A percentile compares a stretch with the other conserved stretches of the same genome.
phyloP scores from a whole-genome alignment of 2,113 vertebrate genomes.

The Camelus bactrianus region DNA sequence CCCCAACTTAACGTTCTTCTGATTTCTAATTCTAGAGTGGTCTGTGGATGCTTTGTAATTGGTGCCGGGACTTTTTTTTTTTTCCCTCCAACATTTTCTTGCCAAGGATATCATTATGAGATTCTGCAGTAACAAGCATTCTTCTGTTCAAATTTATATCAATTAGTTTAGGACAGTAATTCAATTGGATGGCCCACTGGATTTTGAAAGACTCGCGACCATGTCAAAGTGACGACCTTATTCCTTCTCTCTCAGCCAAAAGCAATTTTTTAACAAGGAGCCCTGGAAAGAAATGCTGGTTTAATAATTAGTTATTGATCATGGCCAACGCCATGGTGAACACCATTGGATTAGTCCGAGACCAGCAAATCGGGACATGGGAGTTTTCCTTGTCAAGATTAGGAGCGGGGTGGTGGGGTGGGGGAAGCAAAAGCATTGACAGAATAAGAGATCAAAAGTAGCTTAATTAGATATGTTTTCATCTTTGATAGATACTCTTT shows the following conservation, averaged over 20 bases:
- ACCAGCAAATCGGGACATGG: constrained; percentile 92
- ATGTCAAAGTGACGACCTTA: constrained; percentile 92
- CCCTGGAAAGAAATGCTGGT: constrained; percentile 94
- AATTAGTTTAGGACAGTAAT: constrained; percentile 96
- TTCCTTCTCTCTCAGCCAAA: constrained; percentile 89
- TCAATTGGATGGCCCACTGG: constrained; percentile 93
- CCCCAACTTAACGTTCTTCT: constrained; percentile 59
- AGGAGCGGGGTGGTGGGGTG: background rate
- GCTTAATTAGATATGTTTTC: constrained; percentile 27
- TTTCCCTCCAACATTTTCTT: constrained; percentile 86
- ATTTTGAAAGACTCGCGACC: constrained; percentile 92
- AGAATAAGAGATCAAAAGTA: constrained; percentile 17
- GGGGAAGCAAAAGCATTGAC: background rate
- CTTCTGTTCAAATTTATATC: constrained; percentile 97
- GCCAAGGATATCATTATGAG: constrained; percentile 93
- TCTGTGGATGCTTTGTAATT: constrained; percentile 76
- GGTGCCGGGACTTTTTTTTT: constrained; percentile 83
- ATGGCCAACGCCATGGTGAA: constrained; percentile 91
- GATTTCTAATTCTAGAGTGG: constrained; percentile 60
- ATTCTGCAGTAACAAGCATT: constrained; percentile 95
- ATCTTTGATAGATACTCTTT: background rate
- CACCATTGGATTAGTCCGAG: constrained; percentile 93
- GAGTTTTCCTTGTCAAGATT: constrained; percentile 92
- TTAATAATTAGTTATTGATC: constrained; percentile 99
- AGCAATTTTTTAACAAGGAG: constrained; percentile 94